phyloP scores from a whole-genome alignment of 1,140 invertebrate genomes.

The Trialeurodes vaporariorum region DNA sequence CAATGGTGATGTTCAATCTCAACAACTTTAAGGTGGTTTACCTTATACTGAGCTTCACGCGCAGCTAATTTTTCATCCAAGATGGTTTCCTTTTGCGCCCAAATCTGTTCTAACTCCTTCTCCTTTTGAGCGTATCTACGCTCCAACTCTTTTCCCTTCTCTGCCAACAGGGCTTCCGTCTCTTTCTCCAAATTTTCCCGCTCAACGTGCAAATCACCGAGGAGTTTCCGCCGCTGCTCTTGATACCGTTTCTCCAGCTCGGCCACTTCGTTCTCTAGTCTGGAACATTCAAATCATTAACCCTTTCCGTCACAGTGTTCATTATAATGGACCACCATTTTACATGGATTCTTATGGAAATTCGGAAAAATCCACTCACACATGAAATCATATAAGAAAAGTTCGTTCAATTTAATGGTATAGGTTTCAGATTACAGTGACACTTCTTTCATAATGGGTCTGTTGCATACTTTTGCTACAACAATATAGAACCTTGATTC shows the following conservation, averaged over 20 bases:
- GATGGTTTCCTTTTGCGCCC: slow-evolving; percentile 16
- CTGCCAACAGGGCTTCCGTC: slow-evolving; percentile 17
- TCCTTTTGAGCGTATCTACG: slow-evolving; percentile 20
- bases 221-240: slow-evolving; percentile 39
- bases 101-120: slow-evolving; percentile 20
- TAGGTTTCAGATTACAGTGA: too few relatives aligned
- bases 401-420: too few relatives aligned
- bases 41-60: slow-evolving; percentile 8
- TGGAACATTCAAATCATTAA: slow-evolving; percentile 19
- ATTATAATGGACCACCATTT: too few relatives aligned
- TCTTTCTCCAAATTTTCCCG: slow-evolving; percentile 34
- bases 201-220: slow-evolving; percentile 40
- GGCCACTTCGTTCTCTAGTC: slow-evolving; percentile 42
- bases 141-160: slow-evolving; percentile 20
- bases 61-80: slow-evolving; percentile 15
- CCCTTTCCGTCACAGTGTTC: too few relatives aligned
- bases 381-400: too few relatives aligned
- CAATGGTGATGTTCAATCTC: too few relatives aligned
- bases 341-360: too few relatives aligned
- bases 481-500: too few relatives aligned
- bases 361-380: too few relatives aligned
- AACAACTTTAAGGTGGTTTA: too few relatives aligned
- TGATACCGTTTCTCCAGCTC: slow-evolving; percentile 41
- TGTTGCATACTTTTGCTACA: too few relatives aligned
- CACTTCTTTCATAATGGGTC: too few relatives aligned